Evolutionary conservation across 2,113 vertebrate species (phyloP).

Genomic region (Acanthochromis polyacanthus): DNA sequence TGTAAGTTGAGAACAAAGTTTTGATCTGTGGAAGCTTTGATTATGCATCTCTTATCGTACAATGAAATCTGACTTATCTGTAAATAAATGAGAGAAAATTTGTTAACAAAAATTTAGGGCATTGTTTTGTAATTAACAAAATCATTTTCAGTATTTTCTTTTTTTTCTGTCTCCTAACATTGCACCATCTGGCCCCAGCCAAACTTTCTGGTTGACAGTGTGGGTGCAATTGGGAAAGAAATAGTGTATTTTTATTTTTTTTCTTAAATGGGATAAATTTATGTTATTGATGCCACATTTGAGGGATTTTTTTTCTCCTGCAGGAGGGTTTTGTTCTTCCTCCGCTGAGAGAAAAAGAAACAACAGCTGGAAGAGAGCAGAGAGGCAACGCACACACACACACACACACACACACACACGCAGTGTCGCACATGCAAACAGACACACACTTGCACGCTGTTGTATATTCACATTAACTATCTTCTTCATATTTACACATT

Average conservation of each 20-base stretch:
- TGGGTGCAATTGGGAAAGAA: constrained; percentile 40
- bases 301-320: constrained; percentile 22
- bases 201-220: constrained; percentile 48
- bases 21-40: constrained; percentile 9
- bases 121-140: constrained; percentile 11
- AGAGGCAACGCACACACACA: constrained; percentile 24
- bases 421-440: not conserved
- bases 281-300: constrained; percentile 46
- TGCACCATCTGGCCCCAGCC: constrained; percentile 58
- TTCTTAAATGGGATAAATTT: constrained; percentile 35
- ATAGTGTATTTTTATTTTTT: not conserved
- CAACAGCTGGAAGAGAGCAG: constrained; percentile 70
- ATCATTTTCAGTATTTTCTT: not conserved
- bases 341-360: constrained; percentile 48
- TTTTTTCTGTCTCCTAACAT: constrained; percentile 32
- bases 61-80: constrained; percentile 8
- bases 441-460: constrained; percentile 25
- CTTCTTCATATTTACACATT: constrained; percentile 46
- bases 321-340: constrained; percentile 56
- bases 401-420: too few relatives aligned
- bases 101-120: not conserved
- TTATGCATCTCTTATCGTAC: not conserved
- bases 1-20: too few relatives aligned
- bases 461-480: constrained; percentile 42
- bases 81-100: constrained; percentile 1